Percentiles rank a stretch among this genome's conserved stretches.
phyloP scores from a whole-genome alignment of 2,797 vertebrate species.

The Premnoplex brunnescens region DNA sequence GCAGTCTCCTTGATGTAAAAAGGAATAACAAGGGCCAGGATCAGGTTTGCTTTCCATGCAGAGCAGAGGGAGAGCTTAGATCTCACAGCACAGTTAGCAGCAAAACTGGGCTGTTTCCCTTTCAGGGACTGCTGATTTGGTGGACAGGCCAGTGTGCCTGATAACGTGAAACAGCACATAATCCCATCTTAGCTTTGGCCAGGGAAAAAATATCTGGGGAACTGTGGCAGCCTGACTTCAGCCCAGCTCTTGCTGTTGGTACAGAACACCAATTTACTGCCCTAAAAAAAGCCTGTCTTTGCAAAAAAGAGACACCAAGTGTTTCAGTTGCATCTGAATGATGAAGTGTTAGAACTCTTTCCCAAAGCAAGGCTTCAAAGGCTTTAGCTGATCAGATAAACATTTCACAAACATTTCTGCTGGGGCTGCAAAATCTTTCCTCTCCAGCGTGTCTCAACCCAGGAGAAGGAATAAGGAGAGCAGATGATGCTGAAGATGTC shows the following conservation, averaged over 20 bases:
- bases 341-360: constrained; percentile 73
- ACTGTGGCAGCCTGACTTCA: not conserved
- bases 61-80: not conserved
- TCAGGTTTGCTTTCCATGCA: not conserved
- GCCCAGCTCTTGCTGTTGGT: constrained; percentile 3
- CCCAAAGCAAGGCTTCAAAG: constrained; percentile 63
- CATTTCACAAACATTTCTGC: constrained; percentile 62
- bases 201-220: constrained; percentile 6
- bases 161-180: not conserved
- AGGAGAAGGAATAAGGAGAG: constrained; percentile 49
- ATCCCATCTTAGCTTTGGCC: not conserved
- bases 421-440: constrained; percentile 64
- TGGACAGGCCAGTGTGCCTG: not conserved
- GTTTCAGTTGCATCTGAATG: constrained; percentile 63
- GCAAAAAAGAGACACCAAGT: constrained; percentile 18
- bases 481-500: constrained; percentile 70
- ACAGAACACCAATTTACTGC: not conserved
- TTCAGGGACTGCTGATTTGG: not conserved
- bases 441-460: not conserved
- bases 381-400: constrained; percentile 70
- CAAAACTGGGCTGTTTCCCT: not conserved
- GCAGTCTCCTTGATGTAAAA: not conserved
- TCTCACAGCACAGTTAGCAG: not conserved
- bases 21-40: not conserved
- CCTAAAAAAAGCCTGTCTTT: constrained; percentile 18